phyloP scores from a whole-genome alignment of 2,797 vertebrate species.

The Taeniopygia guttata region DNA sequence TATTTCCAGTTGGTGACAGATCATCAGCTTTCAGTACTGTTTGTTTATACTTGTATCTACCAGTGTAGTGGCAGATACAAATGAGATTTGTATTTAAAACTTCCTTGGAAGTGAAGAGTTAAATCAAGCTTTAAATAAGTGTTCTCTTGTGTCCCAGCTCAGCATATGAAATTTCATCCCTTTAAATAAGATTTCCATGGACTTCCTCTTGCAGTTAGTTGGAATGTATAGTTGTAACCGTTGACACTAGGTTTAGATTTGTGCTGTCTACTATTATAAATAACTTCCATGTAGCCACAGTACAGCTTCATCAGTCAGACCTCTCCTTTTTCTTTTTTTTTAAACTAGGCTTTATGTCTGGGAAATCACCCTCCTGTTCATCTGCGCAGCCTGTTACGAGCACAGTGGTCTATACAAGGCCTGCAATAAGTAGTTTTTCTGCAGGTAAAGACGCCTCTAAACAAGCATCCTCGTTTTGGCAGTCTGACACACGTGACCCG shows the following conservation, averaged over 20 bases:
- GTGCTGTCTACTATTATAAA: not conserved
- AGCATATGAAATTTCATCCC: slow-evolving; percentile 22
- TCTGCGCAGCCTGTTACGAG: slow-evolving; percentile 57
- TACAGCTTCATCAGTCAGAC: not conserved
- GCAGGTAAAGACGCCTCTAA: slow-evolving; percentile 77
- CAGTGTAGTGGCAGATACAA: not conserved
- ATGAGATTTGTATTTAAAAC: not conserved
- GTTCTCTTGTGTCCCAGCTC: not conserved
- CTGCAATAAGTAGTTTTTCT: slow-evolving; percentile 78
- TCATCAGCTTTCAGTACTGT: not conserved
- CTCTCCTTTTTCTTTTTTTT: not conserved
- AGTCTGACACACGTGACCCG: slow-evolving; percentile 77
- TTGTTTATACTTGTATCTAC: not conserved
- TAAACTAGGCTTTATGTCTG: slow-evolving; percentile 68
- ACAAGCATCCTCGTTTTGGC: slow-evolving; percentile 80
- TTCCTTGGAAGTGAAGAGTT: not conserved
- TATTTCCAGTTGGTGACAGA: not conserved
- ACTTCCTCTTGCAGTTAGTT: not conserved
- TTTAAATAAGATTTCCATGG: not conserved
- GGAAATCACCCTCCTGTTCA: slow-evolving; percentile 50
- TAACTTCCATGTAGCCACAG: not conserved
- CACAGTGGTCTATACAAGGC: slow-evolving; percentile 73
- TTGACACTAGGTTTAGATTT: not conserved
- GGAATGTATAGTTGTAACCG: not conserved
- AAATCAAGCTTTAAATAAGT: not conserved